Evolutionary conservation across 2,113 vertebrate species (phyloP), one percentile per base, ranked within the genome.

Genomic region (Pangasianodon hypophthalmus): DNA sequence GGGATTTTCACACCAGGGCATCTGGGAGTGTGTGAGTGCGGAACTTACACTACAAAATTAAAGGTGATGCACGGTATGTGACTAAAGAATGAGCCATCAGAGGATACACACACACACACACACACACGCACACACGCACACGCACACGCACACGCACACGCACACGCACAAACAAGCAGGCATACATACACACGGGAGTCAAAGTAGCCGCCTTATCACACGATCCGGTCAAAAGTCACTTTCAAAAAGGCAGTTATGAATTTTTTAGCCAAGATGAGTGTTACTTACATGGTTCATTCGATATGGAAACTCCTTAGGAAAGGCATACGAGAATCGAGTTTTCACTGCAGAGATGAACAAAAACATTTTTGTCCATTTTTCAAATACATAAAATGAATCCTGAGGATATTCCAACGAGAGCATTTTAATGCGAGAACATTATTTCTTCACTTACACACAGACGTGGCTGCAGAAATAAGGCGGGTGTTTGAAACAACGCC

Each of bases 291-390:
- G 98, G 94, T 99, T 99, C 98, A 99, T 99, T 96, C 97, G 97
- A 94, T 99, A 99, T 92, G 98, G 98, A 93, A 99, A 99, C 94
- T 99, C 98, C 95, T 99, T 99, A 90, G 98, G 98, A 94, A 99
- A 99, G 93, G 98, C 98, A 92, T 99, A 98, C 26, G 98, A 99
- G 96, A 99, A 99, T 92, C 98, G 97, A 92, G 98, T 99, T 97
- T 99, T 99, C 95, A 99, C 98, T 99, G 94, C 67, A 32, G 71
- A 81, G 21, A 58, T 16, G 60, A 81, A 75, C 64, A 85, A 50
- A 86, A 79, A 8, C 21, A 24, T 1, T 0, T 37, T 7, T 41
- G 6, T 69, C 3, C 2, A 1, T 10, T 82, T 54, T 62, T 88
- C 11, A 88, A 32, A 24, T 13, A 18, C n/a, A 29, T 1, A 82